Base-by-base conservation (phyloP, 1,140 invertebrate species). In the Aphidius gifuensis region DNA sequence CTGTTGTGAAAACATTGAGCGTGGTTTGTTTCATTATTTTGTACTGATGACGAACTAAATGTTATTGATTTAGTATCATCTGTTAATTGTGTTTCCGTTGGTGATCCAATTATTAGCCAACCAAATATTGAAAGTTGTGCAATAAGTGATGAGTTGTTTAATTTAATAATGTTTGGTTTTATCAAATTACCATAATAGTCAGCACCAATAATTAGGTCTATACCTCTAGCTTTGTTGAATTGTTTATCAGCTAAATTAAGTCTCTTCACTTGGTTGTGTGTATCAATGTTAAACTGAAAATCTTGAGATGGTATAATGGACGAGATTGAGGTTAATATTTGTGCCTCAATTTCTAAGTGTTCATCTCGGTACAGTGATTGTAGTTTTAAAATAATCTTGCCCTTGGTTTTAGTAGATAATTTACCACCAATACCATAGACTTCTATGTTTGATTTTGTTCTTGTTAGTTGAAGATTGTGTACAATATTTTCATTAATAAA, bases 111-210 rank as follows among this genome's bases (percentile, higher is more conserved):
- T 38, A 51, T 8, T 32, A 51, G 9, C 49, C 49, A 51, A 23
- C 49, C 49, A 23, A 42, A 11, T 54, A 51, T 51, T 5, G 49
- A 32, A 6, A 5, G 50, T 51, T 51, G 21, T 16, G 21, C 50
- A 51, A 51, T 6, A 39, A 51, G 6, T 38, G 5, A 32, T 7
- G 50, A 51, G 3, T 51, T 11, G 7, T 51, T 5, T 9, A 5
- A 5, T 8, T 1, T 51, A 3, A 23, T 5, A 51, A 38, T 32
- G 43, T 8, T n/a, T 43, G n/a, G 16, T 55, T n/a, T n/a, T 42
- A 55, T 55, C 6, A 55, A 43, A 7, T 40, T 38, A 7, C 53
- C 53, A 16, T 55, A 6, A n/a, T n/a, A n/a, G n/a, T n/a, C n/a
- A n/a, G n/a, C n/a, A n/a, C n/a, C n/a, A n/a, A n/a, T n/a, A n/a